Conservation (phyloP, 1,140 invertebrate species). For the Pseudomyrmex gracilis region DNA sequence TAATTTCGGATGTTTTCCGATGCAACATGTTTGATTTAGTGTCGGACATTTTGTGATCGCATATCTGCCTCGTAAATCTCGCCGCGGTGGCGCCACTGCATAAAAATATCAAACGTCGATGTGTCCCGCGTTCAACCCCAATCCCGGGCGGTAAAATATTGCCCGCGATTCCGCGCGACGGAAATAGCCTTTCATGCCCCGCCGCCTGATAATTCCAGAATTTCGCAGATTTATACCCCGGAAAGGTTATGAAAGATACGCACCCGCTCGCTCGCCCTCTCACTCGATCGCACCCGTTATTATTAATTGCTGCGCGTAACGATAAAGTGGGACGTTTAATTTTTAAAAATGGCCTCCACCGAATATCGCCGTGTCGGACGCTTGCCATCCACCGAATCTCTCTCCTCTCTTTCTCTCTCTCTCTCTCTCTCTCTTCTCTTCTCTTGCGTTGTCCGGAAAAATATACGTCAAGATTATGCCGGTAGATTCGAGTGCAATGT, state of each 20-base stretch:
- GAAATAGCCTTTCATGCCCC: conserved; percentile 81
- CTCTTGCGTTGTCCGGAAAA: conserved; percentile 41
- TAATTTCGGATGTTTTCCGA: conserved; percentile 86
- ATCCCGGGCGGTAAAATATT: conserved; percentile 84
- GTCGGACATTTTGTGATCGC: conserved; percentile 86
- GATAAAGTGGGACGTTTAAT: conserved; percentile 74
- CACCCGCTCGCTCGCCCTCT: conserved; percentile 26
- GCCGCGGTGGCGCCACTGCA: conserved; percentile 85
- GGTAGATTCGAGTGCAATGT: conserved; percentile 54
- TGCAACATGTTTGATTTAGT: conserved; percentile 86
- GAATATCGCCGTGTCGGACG: conserved; percentile 66
- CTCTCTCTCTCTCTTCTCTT: neutral
- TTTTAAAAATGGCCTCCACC: conserved; percentile 70
- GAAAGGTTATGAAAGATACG: conserved; percentile 74
- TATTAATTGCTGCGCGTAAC: conserved; percentile 73
- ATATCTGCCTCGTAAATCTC: conserved; percentile 86
- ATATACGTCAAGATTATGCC: conserved; percentile 62
- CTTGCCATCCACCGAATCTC: neutral
- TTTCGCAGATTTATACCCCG: conserved; percentile 75
- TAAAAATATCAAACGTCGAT: conserved; percentile 86
- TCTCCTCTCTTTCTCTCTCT: neutral
- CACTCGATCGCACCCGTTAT: conserved; percentile 71
- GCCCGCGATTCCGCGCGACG: conserved; percentile 81
- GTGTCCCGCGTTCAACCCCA: conserved; percentile 81
- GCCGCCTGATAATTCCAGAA: conserved; percentile 76